Evolutionary conservation across 2,113 vertebrate species (phyloP), one percentile per base, ranked within the genome.

Genomic region (Prionailurus bengalensis): DNA sequence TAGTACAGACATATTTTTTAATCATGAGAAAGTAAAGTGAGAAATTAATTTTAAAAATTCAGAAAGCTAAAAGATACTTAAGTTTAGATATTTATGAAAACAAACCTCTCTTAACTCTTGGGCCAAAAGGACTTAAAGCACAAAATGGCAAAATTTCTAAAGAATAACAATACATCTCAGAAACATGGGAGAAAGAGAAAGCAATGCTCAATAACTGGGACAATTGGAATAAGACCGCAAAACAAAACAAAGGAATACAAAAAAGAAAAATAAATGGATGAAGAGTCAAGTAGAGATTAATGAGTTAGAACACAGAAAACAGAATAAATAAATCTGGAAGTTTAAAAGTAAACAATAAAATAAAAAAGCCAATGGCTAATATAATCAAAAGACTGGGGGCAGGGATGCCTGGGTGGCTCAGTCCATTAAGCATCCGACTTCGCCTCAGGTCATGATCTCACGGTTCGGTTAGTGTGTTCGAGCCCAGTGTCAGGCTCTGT

Each of bases 71-170:
- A 89, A 76, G 4, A 85, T 13, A 80, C 15, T 70, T 85, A 87
- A 7, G 3, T 45, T 76, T 82, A 33, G 25, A n/a, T 7, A n/a
- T 80, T 51, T 82, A 48, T 21, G 29, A 12, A 79, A 74, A 80
- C 19, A 15, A 91, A 73, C n/a, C 23, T 76, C 21, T 63, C 12
- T 78, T 73, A 36, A 83, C 27, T 51, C 14, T 92, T 81, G 7
- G 4, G 4, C 79, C 68, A 78, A 89, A 93, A 89, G 13, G 11
- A 65, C 71, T 83, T 91, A 29, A 48, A 74, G 53, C 70, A n/a
- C 33, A 76, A 81, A 92, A 66, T 23, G 85, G 19, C 23, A 87
- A 87, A n/a, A 66, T 70, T 87, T 91, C 61, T 42, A 71, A 97
- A 48, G 27, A 82, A 71, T 8, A 65, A 7, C 31, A 79, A 2